Evolutionary conservation across 2,113 vertebrate genomes (phyloP).

Genomic region (Arvicanthis niloticus): DNA sequence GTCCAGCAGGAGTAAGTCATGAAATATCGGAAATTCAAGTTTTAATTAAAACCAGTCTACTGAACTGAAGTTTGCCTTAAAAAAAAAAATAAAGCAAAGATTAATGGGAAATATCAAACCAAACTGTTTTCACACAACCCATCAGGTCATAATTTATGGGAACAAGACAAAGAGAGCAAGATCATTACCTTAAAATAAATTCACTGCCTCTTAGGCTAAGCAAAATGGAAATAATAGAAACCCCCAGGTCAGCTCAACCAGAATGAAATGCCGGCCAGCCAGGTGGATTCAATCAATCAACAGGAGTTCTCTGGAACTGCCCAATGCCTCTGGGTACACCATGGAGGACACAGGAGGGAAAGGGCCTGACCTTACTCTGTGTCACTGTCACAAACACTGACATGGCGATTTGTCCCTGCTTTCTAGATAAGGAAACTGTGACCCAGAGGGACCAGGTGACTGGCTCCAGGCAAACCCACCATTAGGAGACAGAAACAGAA

Average conservation of each 20-base stretch:
- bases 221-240: conserved; percentile 74
- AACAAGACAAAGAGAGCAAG: conserved; percentile 75
- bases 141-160: conserved; percentile 81
- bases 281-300: background rate
- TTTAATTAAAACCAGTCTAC: conserved; percentile 81
- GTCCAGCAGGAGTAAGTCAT: conserved; percentile 48
- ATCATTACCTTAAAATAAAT: conserved; percentile 81
- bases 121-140: conserved; percentile 76
- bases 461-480: background rate
- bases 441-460: background rate
- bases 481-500: background rate
- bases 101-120: conserved; percentile 79
- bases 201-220: conserved; percentile 74
- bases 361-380: background rate
- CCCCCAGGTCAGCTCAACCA: background rate
- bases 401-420: background rate
- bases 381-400: background rate
- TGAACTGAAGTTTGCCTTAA: conserved; percentile 75
- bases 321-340: fast-evolving
- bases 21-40: conserved; percentile 74
- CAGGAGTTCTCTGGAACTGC: background rate
- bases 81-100: conserved; percentile 77
- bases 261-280: background rate
- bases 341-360: background rate
- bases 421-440: background rate